A percentile compares a stretch with the other conserved stretches of the same genome.
Conservation (phyloP, 2,888 invertebrate genomes). For the Holacanthella duospinosa region DNA sequence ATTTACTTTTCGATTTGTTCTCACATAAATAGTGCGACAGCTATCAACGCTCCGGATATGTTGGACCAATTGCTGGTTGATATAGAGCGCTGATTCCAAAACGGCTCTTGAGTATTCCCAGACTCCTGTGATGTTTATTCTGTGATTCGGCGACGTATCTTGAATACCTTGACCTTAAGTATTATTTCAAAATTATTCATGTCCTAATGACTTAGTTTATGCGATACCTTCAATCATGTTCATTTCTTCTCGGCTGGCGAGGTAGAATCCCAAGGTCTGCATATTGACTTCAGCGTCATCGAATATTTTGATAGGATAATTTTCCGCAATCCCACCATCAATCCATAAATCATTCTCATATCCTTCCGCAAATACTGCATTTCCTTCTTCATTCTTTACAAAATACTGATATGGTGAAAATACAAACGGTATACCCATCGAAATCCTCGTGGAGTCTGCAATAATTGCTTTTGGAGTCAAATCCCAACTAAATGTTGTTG, state of each 20-base stretch:
- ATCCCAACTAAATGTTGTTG: constrained; percentile 6
- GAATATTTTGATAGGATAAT: constrained; percentile 14
- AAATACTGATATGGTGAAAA: constrained; percentile 12
- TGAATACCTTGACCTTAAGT: not conserved
- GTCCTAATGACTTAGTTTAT: not conserved
- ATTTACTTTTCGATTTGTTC: no score
- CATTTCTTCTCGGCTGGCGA: constrained; percentile 10
- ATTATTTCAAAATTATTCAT: not conserved
- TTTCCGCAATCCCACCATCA: constrained; percentile 14
- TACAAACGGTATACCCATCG: constrained; percentile 11
- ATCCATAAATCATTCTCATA: constrained; percentile 11
- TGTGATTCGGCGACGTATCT: not conserved
- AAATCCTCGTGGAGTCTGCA: constrained; percentile 9
- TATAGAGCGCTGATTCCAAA: not conserved
- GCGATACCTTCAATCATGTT: not conserved
- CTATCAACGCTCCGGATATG: constrained; percentile 7
- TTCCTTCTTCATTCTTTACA: constrained; percentile 6
- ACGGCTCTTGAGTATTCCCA: not conserved
- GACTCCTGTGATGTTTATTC: not conserved
- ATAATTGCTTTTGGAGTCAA: constrained; percentile 12
- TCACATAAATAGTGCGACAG: constrained; percentile 10
- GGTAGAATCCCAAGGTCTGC: constrained; percentile 12
- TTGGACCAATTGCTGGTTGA: constrained; percentile 7
- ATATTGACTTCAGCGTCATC: constrained; percentile 2
- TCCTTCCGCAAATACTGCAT: not conserved